Base-by-base conservation (phyloP, 1,140 invertebrate species). In the Saccostrea cuccullata region DNA sequence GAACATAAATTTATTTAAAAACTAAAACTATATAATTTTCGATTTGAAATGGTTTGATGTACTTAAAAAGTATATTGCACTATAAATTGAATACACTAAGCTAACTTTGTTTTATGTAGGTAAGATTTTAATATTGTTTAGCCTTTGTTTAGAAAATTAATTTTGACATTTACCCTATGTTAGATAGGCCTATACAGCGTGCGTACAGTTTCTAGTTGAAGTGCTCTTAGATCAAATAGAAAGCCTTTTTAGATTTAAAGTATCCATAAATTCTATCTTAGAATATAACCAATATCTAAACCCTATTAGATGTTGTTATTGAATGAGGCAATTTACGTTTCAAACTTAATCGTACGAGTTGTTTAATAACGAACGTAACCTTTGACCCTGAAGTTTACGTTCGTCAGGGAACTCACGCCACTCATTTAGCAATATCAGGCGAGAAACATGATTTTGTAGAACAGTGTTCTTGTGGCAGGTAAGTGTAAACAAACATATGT, bases 401-500 rank as follows among this genome's bases (percentile, higher is more conserved):
- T 77, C 11, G 70, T 30, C 30, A 77, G 70, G 70, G 70, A 77
- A 26, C 70, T 77, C 70, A 77, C 70, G 70, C 70, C 70, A 77
- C 70, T 77, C 13, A 23, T 13, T 30, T 26, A 9, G 30, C 23
- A 77, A 77, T 47, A 77, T 77, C 70, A 77, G 70, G 70, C 70
- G 70, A 77, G 70, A 77, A 77, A 77, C 70, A 77, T 77, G 70
- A 13, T 30, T 77, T 77, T 77, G 12, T 77, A 77, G 70, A 30
- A 77, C 13, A 12, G 23, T 11, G 23, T 26, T 11, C 70, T 15
- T 26, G 70, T 26, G 23, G 23, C 23, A 30, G 26, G 70, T 77
- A 77, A 15, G 70, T 30, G 8, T 12, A 30, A 23, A 12, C 11
- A 4, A 15, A 15, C 5, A 15, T 36, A 17, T 20, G 58, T 6